A percentile compares a stretch with the other conserved stretches of the same genome.
Conservation (phyloP, 2,797 vertebrate genomes). For the Poeciliopsis presidionis region DNA sequence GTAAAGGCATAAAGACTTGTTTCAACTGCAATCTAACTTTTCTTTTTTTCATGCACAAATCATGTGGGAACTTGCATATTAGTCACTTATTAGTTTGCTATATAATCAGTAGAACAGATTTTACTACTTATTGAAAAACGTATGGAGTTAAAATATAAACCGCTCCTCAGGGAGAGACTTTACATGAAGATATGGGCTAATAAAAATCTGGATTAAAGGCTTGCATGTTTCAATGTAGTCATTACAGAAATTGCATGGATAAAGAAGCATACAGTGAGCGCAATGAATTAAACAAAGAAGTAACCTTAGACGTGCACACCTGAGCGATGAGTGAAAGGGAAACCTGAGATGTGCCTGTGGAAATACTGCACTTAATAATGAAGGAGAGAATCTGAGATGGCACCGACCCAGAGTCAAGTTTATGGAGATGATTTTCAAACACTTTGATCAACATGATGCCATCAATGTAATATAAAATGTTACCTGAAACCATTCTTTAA, state of each 20-base stretch:
- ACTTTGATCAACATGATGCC: not conserved
- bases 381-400: conserved; percentile 58
- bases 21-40: conserved; percentile 1
- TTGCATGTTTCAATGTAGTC: conserved; percentile 7
- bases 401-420: conserved; percentile 18
- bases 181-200: not conserved
- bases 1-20: conserved; percentile 1
- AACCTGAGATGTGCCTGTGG: conserved; percentile 61
- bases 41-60: not conserved
- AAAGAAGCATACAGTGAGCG: conserved; percentile 41
- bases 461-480: not conserved
- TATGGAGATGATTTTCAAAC: conserved; percentile 13
- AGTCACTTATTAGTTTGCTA: not conserved
- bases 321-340: conserved; percentile 66
- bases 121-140: not conserved
- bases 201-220: not conserved
- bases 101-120: not conserved
- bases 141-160: not conserved
- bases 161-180: not conserved
- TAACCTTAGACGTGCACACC: conserved; percentile 58
- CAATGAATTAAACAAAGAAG: conserved; percentile 72
- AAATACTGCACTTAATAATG: conserved; percentile 73
- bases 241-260: conserved; percentile 18
- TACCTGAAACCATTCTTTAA: not conserved
- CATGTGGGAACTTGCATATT: not conserved